Percentiles rank a stretch among this genome's conserved stretches.
phyloP scores from a whole-genome alignment of 1,140 invertebrate species.

The Copidosoma floridanum region DNA sequence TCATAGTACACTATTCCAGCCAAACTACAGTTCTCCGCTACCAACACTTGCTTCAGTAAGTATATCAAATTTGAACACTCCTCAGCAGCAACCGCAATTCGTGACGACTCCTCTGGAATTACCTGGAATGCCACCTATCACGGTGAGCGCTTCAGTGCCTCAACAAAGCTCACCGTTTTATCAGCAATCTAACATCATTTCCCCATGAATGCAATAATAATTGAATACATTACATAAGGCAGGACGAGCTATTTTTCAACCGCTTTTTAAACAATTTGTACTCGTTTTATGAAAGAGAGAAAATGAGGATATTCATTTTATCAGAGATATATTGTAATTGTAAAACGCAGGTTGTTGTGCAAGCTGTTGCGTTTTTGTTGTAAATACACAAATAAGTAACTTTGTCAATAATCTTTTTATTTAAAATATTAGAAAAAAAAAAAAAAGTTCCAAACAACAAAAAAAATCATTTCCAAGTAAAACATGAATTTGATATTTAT shows the following conservation, averaged over 20 bases:
- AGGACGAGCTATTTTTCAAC: conserved; percentile 11
- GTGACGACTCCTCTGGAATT: conserved; percentile 72
- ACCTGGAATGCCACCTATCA: conserved; percentile 78
- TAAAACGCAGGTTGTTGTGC: not conserved
- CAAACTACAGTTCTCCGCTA: conserved; percentile 32
- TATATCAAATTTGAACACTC: conserved; percentile 25
- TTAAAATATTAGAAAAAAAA: conserved; percentile 13
- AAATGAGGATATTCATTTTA: not conserved
- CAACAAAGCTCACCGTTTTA: conserved; percentile 47
- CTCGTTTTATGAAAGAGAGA: conserved; percentile 12
- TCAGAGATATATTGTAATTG: conserved; percentile 11
- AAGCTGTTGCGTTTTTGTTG: conserved; percentile 23
- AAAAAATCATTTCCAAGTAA: conserved; percentile 25
- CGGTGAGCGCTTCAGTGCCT: conserved; percentile 72
- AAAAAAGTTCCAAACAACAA: conserved; percentile 8
- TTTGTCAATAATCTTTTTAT: conserved; percentile 21
- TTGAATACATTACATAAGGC: not conserved
- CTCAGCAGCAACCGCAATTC: conserved; percentile 41
- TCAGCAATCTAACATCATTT: conserved; percentile 24
- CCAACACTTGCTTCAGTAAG: conserved; percentile 14
- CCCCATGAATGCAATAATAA: conserved; percentile 37
- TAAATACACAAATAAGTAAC: conserved; percentile 25
- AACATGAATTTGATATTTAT: conserved; percentile 22
- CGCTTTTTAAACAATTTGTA: conserved; percentile 23
- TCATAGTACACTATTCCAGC: not conserved